These are phyloP conservation scores for Eurystomus glaucurus DNA, from an alignment of 2,797 vertebrate species.

Conservation along the genomic window DNA sequence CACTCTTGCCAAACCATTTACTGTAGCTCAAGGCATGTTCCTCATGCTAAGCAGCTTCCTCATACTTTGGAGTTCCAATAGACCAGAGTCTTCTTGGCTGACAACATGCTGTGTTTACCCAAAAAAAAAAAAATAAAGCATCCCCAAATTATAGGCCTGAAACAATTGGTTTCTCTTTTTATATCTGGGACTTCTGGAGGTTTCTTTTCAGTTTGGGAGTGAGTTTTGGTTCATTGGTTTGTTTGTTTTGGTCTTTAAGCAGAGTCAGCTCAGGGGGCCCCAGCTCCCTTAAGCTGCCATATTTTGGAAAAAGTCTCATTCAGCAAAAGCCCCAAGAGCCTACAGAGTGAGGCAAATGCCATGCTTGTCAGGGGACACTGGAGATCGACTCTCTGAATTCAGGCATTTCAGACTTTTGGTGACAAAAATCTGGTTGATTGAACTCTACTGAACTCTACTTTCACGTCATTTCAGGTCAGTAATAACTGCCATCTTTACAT, in stretches of 20 bases:
- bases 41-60: background rate
- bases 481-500: conserved; percentile 22
- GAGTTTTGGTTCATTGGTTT: background rate
- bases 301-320: background rate
- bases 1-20: background rate
- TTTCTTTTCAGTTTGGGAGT: background rate
- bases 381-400: background rate
- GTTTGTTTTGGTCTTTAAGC: background rate
- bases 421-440: background rate
- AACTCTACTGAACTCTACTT: background rate
- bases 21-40: rapidly evolving
- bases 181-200: background rate
- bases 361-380: rapidly evolving
- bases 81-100: background rate
- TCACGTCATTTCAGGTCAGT: background rate
- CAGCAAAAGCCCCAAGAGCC: background rate
- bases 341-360: background rate
- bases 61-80: background rate
- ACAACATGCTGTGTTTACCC: background rate
- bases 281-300: background rate
- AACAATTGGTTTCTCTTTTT: background rate
- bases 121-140: background rate
- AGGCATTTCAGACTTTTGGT: background rate
- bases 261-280: background rate
- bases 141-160: background rate